These are phyloP conservation scores for Sphyrna mokarran DNA, from an alignment of 2,113 vertebrate genomes.

Conservation along the genomic window DNA sequence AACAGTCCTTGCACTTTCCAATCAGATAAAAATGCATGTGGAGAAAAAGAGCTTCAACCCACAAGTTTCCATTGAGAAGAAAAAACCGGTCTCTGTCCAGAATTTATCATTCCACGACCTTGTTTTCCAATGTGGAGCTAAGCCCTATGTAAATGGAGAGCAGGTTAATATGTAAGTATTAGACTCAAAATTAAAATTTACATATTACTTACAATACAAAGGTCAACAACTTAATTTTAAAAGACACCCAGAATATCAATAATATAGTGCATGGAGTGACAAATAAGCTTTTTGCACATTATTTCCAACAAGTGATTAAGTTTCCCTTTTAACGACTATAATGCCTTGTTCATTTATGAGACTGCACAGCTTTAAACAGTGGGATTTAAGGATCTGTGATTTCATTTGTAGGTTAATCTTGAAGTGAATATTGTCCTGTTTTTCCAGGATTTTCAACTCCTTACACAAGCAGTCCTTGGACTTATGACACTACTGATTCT, in stretches of 20 bases:
- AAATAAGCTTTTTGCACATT: background rate
- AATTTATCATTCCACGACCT: background rate
- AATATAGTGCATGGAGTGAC: background rate
- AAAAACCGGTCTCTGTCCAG: background rate
- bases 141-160: background rate
- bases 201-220: background rate
- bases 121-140: background rate
- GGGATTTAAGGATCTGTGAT: background rate
- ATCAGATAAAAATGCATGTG: background rate
- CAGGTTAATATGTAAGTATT: slow-evolving; percentile 8
- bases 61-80: background rate
- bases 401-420: background rate
- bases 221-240: background rate
- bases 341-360: background rate
- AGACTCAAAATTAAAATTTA: background rate
- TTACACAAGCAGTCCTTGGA: background rate
- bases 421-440: background rate
- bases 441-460: background rate
- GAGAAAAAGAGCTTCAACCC: background rate
- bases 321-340: background rate
- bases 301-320: background rate
- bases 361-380: background rate
- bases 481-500: no score
- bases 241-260: background rate
- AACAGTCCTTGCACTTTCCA: background rate